Evolutionary conservation across 1,140 invertebrate genomes (phyloP).

Genomic region (Leucophenga varia): DNA sequence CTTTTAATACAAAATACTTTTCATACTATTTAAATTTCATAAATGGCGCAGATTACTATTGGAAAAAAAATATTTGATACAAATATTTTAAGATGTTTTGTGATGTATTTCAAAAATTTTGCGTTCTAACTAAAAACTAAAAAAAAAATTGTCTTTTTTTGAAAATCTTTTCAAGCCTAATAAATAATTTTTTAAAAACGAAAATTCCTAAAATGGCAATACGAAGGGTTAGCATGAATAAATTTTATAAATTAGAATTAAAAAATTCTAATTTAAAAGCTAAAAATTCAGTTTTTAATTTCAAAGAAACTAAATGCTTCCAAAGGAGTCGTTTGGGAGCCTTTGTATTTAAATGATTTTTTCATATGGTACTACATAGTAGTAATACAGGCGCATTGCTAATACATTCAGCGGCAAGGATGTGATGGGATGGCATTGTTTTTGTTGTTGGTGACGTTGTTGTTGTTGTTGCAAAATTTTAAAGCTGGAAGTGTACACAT

Average conservation of each 20-base stretch:
- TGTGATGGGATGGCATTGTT: slow-evolving; percentile 3
- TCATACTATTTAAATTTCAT: too few species aligned
- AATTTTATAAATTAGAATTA: too few species aligned
- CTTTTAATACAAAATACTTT: too few species aligned
- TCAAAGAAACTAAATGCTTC: neutral
- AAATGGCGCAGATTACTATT: too few species aligned
- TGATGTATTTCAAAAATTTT: neutral
- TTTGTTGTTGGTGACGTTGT: neutral
- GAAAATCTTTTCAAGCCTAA: neutral
- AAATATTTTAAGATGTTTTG: slow-evolving; percentile 35
- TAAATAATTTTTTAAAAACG: neutral
- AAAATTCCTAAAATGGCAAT: neutral
- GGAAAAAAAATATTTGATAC: slow-evolving; percentile 43
- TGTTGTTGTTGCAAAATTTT: too few species aligned
- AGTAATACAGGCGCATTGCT: slow-evolving; percentile 47
- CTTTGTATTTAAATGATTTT: slow-evolving; percentile 20
- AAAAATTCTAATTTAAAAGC: too few species aligned
- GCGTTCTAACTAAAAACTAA: slow-evolving; percentile 20
- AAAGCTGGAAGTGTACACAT: too few species aligned
- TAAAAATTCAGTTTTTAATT: too few species aligned
- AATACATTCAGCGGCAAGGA: slow-evolving; percentile 49
- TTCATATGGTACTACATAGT: slow-evolving; percentile 51
- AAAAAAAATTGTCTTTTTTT: slow-evolving; percentile 29
- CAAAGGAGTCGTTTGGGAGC: slow-evolving; percentile 1
- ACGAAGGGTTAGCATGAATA: neutral